A percentile compares a stretch with the other conserved stretches of the same genome.
These are phyloP conservation scores for Leptopilina syphax DNA, from an alignment of 2,888 invertebrate genomes.

Conservation along the genomic window DNA sequence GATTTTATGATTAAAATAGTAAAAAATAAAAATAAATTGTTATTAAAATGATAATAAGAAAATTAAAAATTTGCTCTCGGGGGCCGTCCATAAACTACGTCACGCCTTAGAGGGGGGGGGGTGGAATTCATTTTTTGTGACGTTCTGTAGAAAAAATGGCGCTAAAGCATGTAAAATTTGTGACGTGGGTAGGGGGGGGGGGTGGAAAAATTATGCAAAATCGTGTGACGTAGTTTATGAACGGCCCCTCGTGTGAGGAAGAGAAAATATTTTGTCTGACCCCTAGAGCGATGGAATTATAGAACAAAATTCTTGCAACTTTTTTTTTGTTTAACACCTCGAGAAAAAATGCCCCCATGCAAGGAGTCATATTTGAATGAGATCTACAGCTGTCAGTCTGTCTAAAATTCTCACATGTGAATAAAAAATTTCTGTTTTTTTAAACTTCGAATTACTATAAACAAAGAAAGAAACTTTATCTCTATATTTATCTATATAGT, in stretches of 20 bases:
- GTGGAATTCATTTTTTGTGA: too few relatives aligned
- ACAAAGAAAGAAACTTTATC: too few relatives aligned
- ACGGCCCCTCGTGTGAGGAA: conserved; percentile 5
- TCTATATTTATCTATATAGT: too few relatives aligned
- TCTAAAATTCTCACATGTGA: conserved; percentile 3
- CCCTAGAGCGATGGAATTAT: conserved; percentile 33
- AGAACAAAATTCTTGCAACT: conserved; percentile 19
- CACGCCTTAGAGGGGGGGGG: too few relatives aligned
- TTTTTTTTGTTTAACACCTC: conserved; percentile 25
- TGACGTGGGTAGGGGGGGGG: too few relatives aligned
- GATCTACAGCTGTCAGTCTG: conserved; percentile 30
- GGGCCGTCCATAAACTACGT: too few relatives aligned
- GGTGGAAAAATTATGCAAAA: too few relatives aligned
- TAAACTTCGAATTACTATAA: not conserved
- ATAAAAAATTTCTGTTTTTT: conserved; percentile 17
- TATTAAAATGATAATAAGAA: not conserved
- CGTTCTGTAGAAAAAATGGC: too few relatives aligned
- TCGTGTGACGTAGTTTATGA: not conserved
- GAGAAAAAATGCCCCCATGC: conserved; percentile 37
- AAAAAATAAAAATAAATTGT: too few relatives aligned
- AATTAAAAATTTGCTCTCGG: not conserved
- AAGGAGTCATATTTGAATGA: conserved; percentile 8
- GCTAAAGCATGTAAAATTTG: too few relatives aligned
- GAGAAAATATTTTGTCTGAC: conserved; percentile 11
- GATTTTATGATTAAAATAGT: too few relatives aligned